Conservation (phyloP, 2,888 invertebrate genomes). For the Fissipunctia ypsillon region DNA sequence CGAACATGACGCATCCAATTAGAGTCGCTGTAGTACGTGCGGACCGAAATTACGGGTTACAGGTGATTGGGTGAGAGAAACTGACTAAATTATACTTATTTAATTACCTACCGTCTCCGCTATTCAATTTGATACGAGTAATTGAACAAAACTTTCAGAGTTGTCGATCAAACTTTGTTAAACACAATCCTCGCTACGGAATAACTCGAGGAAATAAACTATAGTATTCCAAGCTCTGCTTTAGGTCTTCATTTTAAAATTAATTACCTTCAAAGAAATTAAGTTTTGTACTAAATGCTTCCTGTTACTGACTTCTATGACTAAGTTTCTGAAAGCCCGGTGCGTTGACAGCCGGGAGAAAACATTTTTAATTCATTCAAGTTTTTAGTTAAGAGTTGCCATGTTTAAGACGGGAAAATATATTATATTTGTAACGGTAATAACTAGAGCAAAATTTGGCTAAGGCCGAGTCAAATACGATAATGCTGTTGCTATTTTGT, state of each 20-base stretch:
- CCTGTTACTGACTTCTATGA: slow-evolving; percentile 5
- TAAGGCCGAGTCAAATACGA: background rate
- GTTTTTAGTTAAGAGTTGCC: background rate
- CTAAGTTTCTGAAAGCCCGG: slow-evolving; percentile 1
- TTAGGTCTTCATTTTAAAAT: slow-evolving; percentile 6
- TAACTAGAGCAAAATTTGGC: background rate
- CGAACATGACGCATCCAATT: background rate
- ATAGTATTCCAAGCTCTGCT: slow-evolving; percentile 3
- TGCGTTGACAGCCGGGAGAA: background rate
- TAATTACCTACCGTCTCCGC: background rate
- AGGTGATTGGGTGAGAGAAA: background rate
- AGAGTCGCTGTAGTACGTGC: background rate
- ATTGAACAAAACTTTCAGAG: background rate
- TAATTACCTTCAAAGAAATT: background rate
- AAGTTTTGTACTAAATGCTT: slow-evolving; percentile 6
- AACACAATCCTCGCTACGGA: background rate
- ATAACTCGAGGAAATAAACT: slow-evolving; percentile 9
- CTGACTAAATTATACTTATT: background rate
- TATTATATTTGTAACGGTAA: background rate
- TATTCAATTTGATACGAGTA: background rate
- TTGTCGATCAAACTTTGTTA: background rate
- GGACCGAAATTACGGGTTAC: background rate
- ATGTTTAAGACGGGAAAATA: background rate
- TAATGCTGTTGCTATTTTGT: background rate
- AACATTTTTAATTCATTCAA: slow-evolving; percentile 12